Conservation (phyloP, 2,113 vertebrate species). For the Eublepharis macularius region DNA sequence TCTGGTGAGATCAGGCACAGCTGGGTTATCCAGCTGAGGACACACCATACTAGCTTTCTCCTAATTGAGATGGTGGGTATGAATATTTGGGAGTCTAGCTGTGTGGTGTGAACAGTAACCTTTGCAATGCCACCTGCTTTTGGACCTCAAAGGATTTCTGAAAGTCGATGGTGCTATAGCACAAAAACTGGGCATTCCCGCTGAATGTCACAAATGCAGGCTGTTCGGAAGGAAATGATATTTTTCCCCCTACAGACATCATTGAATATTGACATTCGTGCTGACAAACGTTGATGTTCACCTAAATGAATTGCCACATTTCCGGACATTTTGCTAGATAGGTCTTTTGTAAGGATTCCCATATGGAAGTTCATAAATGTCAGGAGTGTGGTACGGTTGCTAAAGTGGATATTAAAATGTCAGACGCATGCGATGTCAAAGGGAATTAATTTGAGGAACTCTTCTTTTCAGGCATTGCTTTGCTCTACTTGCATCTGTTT, state of each 20-base stretch:
- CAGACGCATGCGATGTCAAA: accelerated
- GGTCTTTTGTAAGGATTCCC: neutral
- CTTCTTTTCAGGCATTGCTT: slow-evolving; percentile 83
- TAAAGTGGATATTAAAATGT: neutral
- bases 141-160: too few species aligned
- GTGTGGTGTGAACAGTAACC: too few species aligned
- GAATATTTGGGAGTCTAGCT: too few species aligned
- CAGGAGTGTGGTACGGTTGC: neutral
- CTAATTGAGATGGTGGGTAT: too few species aligned
- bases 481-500: slow-evolving; percentile 92
- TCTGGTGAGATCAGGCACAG: too few species aligned
- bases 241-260: neutral
- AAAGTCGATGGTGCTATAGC: too few species aligned
- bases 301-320: neutral
- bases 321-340: neutral
- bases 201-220: too few species aligned
- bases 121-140: too few species aligned
- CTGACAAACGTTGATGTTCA: neutral
- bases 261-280: neutral
- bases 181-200: too few species aligned
- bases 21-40: too few species aligned
- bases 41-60: too few species aligned
- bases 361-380: neutral
- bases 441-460: neutral
- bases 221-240: neutral